Evolutionary conservation across 2,113 vertebrate genomes (phyloP), one percentile per base, ranked within the genome.

Genomic region (Nothobranchius furzeri): DNA sequence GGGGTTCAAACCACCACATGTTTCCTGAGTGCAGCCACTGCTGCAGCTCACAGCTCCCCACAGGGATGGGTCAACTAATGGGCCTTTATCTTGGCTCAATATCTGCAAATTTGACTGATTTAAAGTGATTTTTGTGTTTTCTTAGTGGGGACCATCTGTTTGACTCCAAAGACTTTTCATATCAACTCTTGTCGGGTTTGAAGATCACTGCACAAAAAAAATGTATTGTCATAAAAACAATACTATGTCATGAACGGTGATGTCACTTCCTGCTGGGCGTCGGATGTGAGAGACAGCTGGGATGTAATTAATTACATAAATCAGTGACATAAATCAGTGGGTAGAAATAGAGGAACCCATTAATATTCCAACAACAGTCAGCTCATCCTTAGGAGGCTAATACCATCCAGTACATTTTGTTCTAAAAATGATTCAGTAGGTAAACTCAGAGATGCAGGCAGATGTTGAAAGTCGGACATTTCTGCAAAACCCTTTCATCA

Each of bases 261-360:
- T 48, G 48, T 20, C 24, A 1, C 51, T 60, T 45, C 12, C 30
- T 60, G 45, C 66, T 48, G 40, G 5, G 68, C 17, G 12, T 64
- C 48, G 52, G 24, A 70, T 12, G 17, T 17, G 65, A 82, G 24
- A 49, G 70, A 62, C 74, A 73, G 73, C 17, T 53, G 0, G 53
- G 17, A 45, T 45, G 50, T 60, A 55, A 70, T 60, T 75, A 37
- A 64, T 75, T 60, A 70, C 54, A 81, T 71, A 64, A 76, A 81
- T 68, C 67, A 60, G 36, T 15, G 14, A 73, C 67, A 47, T 48
- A 69, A 72, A 73, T 73, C 65, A 54, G 60, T 6, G 56, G 60
- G 58, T 24, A 9, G 67, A 8, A 55, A 75, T 37, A 53, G 12
- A 13, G 65, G 48, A 69, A 40, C 47, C n/a, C 56, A 62, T 68